Conservation (phyloP, 2,113 vertebrate species). For the Bettongia penicillata region DNA sequence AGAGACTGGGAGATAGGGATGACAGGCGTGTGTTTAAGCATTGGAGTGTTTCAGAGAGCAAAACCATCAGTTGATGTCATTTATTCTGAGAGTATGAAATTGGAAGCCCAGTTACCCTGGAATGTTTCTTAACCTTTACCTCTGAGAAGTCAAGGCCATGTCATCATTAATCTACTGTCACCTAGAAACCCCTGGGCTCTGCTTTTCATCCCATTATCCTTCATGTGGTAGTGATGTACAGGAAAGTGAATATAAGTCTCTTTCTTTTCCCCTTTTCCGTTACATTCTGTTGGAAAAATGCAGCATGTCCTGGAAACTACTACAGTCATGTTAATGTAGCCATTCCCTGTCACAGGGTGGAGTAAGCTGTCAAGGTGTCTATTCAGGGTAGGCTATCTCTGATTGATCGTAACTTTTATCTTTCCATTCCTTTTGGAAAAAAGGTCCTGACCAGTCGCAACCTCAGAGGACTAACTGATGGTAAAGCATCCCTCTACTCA, state of each 20-base stretch:
- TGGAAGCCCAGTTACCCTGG: constrained; percentile 76
- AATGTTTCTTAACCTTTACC: constrained; percentile 80
- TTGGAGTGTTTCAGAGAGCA: constrained; percentile 75
- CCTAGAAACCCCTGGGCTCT: constrained; percentile 77
- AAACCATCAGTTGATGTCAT: constrained; percentile 75
- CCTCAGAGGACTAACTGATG: background rate
- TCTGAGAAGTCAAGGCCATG: constrained; percentile 81
- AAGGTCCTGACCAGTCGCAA: background rate
- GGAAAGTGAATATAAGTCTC: constrained; percentile 58
- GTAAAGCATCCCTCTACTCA: background rate
- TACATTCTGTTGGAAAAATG: constrained; percentile 52
- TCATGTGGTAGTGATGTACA: constrained; percentile 62
- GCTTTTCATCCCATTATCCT: constrained; percentile 77
- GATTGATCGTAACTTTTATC: background rate
- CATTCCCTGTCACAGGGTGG: constrained; percentile 31
- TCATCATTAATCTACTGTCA: constrained; percentile 79
- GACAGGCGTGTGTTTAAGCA: constrained; percentile 75
- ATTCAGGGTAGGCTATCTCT: background rate
- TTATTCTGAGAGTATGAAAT: constrained; percentile 77
- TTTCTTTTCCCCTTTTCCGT: constrained; percentile 26
- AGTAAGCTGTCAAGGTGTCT: constrained; percentile 39
- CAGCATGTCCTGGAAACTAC: constrained; percentile 53
- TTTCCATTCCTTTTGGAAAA: constrained; percentile 44
- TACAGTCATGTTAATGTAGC: constrained; percentile 23
- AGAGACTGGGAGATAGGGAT: constrained; percentile 49